Evolutionary conservation across 2,113 vertebrate genomes (phyloP).

Genomic region (Microtus montanus): DNA sequence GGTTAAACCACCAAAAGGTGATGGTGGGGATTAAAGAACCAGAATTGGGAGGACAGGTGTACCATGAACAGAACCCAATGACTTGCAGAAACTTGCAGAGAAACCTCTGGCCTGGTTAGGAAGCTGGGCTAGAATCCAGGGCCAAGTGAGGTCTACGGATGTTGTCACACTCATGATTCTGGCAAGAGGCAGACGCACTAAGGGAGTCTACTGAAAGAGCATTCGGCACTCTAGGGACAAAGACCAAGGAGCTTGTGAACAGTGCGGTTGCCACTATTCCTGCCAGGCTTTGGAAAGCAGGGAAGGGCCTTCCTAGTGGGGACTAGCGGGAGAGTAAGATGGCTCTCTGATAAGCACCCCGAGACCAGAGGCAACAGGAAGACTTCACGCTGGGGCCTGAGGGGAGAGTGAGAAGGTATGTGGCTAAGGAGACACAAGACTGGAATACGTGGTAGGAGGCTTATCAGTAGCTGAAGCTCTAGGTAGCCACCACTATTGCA

Average conservation of each 20-base stretch:
- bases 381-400: not conserved
- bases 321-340: not conserved
- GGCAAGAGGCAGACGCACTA: not conserved
- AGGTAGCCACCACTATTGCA: not conserved
- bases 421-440: rapidly evolving
- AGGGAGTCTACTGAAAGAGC: not conserved
- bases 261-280: not conserved
- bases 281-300: not conserved
- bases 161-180: slow-evolving; percentile 8
- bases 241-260: not conserved
- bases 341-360: too few species aligned
- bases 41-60: not conserved
- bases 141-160: slow-evolving; percentile 50
- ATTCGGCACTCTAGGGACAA: not conserved
- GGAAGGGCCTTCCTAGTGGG: not conserved
- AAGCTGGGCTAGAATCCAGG: slow-evolving; percentile 28
- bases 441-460: not conserved
- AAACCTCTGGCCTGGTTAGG: not conserved
- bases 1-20: not conserved
- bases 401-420: not conserved
- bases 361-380: rapidly evolving
- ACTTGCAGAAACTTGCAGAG: slow-evolving; percentile 36
- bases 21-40: not conserved
- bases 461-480: not conserved
- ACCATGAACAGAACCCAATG: not conserved